Evolutionary conservation across 2,888 invertebrate species (phyloP).

Genomic region (Aphidius colemani): DNA sequence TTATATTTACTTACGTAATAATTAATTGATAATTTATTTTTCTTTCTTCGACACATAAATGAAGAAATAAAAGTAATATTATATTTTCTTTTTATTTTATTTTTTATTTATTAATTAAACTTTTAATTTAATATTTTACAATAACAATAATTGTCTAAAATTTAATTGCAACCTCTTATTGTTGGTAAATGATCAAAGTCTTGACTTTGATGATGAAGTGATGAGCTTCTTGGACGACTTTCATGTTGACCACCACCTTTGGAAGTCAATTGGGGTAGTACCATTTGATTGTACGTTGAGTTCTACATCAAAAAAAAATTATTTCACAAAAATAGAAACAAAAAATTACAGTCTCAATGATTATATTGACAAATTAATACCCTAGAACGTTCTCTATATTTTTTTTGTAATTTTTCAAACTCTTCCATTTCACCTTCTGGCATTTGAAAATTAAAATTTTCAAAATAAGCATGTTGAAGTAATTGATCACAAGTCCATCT

Average conservation of each 20-base stretch:
- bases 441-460: slow-evolving; percentile 81
- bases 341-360: too few relatives aligned
- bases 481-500: slow-evolving; percentile 93
- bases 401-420: slow-evolving; percentile 64
- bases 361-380: slow-evolving; percentile 52
- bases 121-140: too few relatives aligned
- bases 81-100: slow-evolving; percentile 30
- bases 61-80: too few relatives aligned
- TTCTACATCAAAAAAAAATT: slow-evolving; percentile 53
- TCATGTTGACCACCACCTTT: slow-evolving; percentile 62
- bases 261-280: slow-evolving; percentile 69
- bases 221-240: slow-evolving; percentile 51
- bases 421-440: slow-evolving; percentile 74
- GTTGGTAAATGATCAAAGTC: slow-evolving; percentile 75
- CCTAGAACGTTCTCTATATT: slow-evolving; percentile 67
- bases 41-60: too few relatives aligned
- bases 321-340: too few relatives aligned
- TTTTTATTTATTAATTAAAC: too few relatives aligned
- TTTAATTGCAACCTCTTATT: slow-evolving; percentile 66
- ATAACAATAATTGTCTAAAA: not conserved
- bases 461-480: slow-evolving; percentile 88
- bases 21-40: not conserved
- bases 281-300: slow-evolving; percentile 63
- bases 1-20: not conserved
- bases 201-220: slow-evolving; percentile 57